phyloP scores from a whole-genome alignment of 1,140 invertebrate genomes.

The Marisa cornuarietis region DNA sequence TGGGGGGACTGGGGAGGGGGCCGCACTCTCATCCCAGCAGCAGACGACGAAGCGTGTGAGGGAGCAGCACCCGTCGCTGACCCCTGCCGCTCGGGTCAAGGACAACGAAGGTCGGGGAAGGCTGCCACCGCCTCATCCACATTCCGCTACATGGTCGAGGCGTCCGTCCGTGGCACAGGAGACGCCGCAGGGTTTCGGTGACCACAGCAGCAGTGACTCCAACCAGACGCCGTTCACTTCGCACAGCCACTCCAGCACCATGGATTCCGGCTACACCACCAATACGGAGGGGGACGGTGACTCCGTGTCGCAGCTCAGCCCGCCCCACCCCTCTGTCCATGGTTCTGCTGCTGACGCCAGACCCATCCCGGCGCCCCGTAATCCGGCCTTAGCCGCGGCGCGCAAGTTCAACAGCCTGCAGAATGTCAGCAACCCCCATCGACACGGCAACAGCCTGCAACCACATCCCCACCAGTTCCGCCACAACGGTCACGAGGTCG shows the following conservation, averaged over 20 bases:
- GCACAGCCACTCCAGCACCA: constrained; percentile 33
- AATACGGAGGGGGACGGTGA: constrained; percentile 38
- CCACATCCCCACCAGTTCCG: neutral
- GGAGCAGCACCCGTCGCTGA: neutral
- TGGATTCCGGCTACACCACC: constrained; percentile 42
- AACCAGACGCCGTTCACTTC: constrained; percentile 27
- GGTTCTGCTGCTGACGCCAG: neutral
- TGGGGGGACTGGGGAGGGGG: neutral
- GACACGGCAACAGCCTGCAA: neutral
- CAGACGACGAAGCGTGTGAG: neutral
- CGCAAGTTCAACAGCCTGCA: constrained; percentile 26
- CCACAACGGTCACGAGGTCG: neutral
- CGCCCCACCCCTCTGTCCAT: neutral
- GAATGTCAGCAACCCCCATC: constrained; percentile 17
- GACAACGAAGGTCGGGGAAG: neutral
- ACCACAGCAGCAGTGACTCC: constrained; percentile 22
- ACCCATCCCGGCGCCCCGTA: neutral
- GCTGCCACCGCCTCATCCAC: neutral
- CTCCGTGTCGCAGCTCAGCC: constrained; percentile 17
- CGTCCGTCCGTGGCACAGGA: neutral
- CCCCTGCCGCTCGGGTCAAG: neutral
- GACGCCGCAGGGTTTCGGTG: constrained; percentile 16
- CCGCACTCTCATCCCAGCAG: neutral
- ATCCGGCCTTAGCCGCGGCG: constrained; percentile 7
- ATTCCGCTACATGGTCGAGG: neutral